These are phyloP conservation scores for Atta cephalotes DNA, from an alignment of 1,140 invertebrate species.

Conservation along the genomic window DNA sequence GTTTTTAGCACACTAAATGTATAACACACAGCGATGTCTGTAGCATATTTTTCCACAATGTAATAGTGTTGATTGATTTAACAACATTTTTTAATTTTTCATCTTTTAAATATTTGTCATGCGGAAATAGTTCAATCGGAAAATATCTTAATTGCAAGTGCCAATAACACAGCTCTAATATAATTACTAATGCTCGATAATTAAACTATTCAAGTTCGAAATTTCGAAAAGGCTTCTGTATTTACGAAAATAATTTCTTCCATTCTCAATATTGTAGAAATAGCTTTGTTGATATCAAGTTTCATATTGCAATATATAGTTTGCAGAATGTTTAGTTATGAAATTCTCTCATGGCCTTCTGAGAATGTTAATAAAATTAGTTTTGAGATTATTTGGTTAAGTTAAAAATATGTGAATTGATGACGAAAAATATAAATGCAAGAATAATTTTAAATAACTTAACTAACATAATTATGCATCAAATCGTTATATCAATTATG, in stretches of 20 bases:
- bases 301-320: conserved; percentile 57
- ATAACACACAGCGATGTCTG: conserved; percentile 6
- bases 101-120: conserved; percentile 17
- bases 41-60: conserved; percentile 6
- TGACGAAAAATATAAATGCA: conserved; percentile 28
- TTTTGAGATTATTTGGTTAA: conserved; percentile 11
- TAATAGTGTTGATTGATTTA: conserved; percentile 36
- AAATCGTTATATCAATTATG: background rate
- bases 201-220: conserved; percentile 46
- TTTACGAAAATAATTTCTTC: conserved; percentile 52
- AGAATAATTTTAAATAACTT: conserved; percentile 13
- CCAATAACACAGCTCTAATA: background rate
- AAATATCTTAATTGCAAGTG: conserved; percentile 1
- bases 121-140: conserved; percentile 22
- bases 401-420: conserved; percentile 16
- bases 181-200: conserved; percentile 47
- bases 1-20: conserved; percentile 61
- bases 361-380: conserved; percentile 54
- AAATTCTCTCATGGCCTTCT: conserved; percentile 45
- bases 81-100: conserved; percentile 12
- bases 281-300: conserved; percentile 51
- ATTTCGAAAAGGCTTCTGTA: conserved; percentile 27
- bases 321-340: conserved; percentile 49
- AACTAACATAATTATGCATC: background rate
- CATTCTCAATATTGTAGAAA: conserved; percentile 20